phyloP scores from a whole-genome alignment of 2,888 invertebrate genomes.

The Tanytarsus gracilentus region DNA sequence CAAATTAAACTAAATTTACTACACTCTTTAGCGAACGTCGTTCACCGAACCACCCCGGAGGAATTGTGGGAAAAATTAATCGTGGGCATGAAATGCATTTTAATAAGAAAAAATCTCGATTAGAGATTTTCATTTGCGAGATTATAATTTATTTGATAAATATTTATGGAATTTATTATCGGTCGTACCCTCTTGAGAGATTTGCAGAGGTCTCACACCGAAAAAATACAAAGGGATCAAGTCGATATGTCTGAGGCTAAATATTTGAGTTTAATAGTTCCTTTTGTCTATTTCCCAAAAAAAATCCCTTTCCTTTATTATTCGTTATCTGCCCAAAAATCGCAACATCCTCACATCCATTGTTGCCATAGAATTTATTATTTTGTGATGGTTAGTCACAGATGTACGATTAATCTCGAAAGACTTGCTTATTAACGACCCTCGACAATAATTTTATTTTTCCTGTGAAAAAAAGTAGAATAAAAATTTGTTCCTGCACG shows the following conservation, averaged over 20 bases:
- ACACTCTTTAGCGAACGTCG: slow-evolving; percentile 4
- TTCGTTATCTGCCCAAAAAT: not conserved
- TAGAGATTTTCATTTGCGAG: slow-evolving; percentile 21
- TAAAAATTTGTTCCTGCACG: not conserved
- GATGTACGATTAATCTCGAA: slow-evolving; percentile 13
- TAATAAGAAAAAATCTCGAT: not conserved
- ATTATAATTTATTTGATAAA: slow-evolving; percentile 22
- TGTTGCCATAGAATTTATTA: not conserved
- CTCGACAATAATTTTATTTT: not conserved
- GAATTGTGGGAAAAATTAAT: not conserved
- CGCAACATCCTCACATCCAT: not conserved
- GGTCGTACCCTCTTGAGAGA: slow-evolving; percentile 6
- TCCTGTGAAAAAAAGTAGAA: not conserved
- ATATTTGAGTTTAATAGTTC: slow-evolving; percentile 5
- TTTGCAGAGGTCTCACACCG: too few species aligned
- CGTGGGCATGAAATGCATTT: slow-evolving; percentile 10
- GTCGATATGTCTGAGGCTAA: too few species aligned
- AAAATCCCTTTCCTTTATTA: not conserved
- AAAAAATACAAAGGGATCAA: not conserved
- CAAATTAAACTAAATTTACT: slow-evolving; percentile 21
- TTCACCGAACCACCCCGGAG: slow-evolving; percentile 7
- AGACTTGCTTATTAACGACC: not conserved
- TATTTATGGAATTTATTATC: slow-evolving; percentile 26
- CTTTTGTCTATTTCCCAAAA: not conserved
- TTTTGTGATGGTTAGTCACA: slow-evolving; percentile 11